Evolutionary conservation across 2,113 vertebrate species (phyloP).

Genomic region (Sisor rabdophorus): DNA sequence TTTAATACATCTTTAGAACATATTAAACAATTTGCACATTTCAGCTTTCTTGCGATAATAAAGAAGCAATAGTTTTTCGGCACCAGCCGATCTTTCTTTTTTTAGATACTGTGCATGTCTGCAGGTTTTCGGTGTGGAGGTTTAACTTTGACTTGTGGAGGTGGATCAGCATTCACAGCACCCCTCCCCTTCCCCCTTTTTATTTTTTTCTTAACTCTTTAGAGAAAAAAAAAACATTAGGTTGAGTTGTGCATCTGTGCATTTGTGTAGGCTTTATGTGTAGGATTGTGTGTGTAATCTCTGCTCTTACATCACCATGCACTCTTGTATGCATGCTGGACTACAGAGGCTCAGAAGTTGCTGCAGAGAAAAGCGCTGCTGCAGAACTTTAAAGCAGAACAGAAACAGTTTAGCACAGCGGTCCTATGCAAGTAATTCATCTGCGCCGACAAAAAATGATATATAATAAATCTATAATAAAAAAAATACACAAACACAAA

Average conservation of each 20-base stretch:
- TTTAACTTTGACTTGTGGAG: slow-evolving; percentile 24
- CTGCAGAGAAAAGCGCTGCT: slow-evolving; percentile 25
- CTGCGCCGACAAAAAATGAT: not conserved
- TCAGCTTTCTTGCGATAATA: not conserved
- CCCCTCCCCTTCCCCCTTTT: not conserved
- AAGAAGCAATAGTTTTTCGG: not conserved
- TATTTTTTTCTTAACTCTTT: not conserved
- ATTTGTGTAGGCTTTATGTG: slow-evolving; percentile 16
- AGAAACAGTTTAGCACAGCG: not conserved
- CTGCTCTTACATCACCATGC: slow-evolving; percentile 26
- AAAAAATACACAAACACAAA: too few relatives aligned
- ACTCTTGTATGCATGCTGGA: slow-evolving; percentile 14
- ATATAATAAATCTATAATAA: too few relatives aligned
- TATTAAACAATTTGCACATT: not conserved
- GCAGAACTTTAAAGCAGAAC: slow-evolving; percentile 17
- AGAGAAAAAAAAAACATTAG: not conserved
- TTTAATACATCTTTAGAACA: not conserved
- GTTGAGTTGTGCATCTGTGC: not conserved
- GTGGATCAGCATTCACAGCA: slow-evolving; percentile 7
- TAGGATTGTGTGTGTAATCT: not conserved
- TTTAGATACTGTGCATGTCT: not conserved
- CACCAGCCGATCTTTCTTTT: not conserved
- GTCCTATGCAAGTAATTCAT: not conserved
- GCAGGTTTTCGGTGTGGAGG: slow-evolving; percentile 4
- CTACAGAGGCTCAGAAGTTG: not conserved